phyloP scores from a whole-genome alignment of 37 sponge, comb jelly and placozoan species.

The Petrosia ficiformis region DNA sequence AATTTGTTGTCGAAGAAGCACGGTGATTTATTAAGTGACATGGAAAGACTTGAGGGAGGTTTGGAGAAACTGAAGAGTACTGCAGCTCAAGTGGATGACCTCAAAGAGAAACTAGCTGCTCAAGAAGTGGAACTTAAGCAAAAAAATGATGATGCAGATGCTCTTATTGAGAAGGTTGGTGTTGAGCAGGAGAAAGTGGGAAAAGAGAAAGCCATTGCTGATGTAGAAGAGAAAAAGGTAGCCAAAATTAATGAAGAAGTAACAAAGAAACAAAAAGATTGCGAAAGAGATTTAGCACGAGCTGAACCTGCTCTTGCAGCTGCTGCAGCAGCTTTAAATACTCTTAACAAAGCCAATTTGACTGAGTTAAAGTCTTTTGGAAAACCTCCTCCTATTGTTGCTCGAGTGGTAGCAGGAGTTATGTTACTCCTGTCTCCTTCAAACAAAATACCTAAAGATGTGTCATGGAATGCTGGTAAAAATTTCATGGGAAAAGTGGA shows the following conservation, averaged over 20 bases:
- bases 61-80: neutral
- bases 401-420: constrained; percentile 93
- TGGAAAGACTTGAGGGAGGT: constrained; percentile 39
- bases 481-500: constrained; percentile 95
- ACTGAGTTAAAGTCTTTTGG: constrained; percentile 98
- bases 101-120: neutral
- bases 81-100: neutral
- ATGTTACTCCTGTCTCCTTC: constrained; percentile 87
- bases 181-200: neutral
- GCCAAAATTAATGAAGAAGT: neutral
- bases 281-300: neutral
- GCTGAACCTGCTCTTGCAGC: constrained; percentile 36
- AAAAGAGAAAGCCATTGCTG: neutral
- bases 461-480: constrained; percentile 91
- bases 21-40: constrained; percentile 76
- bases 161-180: constrained; percentile 57
- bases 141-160: constrained; percentile 94
- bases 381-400: constrained; percentile 95
- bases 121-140: neutral
- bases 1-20: constrained; percentile 81
- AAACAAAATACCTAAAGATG: constrained; percentile 94
- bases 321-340: constrained; percentile 91
- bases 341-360: constrained; percentile 95
- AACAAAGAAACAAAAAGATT: neutral
- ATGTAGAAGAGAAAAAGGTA: neutral